A percentile compares a stretch with the other conserved stretches of the same genome.
phyloP scores from a whole-genome alignment of 2,888 invertebrate species.

The Neuroscelio doddi region DNA sequence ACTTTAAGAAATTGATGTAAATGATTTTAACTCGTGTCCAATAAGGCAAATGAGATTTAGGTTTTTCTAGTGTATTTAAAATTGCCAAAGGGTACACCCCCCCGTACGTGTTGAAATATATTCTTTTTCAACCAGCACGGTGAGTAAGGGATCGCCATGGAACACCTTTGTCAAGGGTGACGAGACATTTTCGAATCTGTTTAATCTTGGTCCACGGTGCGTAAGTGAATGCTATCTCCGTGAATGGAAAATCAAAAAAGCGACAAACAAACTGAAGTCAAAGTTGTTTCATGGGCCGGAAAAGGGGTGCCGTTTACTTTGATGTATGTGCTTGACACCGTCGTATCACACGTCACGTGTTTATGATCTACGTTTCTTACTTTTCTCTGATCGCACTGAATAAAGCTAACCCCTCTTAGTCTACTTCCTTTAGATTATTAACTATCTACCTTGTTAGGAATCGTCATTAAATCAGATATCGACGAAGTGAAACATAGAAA shows the following conservation, averaged over 20 bases:
- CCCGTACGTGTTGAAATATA: constrained; percentile 29
- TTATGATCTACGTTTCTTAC: constrained; percentile 60
- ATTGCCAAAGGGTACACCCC: constrained; percentile 33
- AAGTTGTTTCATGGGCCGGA: constrained; percentile 57
- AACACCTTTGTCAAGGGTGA: constrained; percentile 42
- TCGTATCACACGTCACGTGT: constrained; percentile 64
- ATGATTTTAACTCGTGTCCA: not conserved
- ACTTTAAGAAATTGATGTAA: no score
- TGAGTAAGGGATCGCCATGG: constrained; percentile 28
- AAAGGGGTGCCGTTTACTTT: constrained; percentile 57
- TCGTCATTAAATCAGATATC: constrained; percentile 42
- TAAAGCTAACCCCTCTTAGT: constrained; percentile 50
- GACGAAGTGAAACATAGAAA: constrained; percentile 27
- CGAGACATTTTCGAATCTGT: constrained; percentile 70
- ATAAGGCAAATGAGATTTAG: not conserved
- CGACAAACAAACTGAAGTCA: constrained; percentile 69
- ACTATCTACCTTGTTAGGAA: constrained; percentile 53
- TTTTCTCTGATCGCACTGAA: constrained; percentile 60
- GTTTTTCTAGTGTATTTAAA: constrained; percentile 10
- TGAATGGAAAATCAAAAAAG: constrained; percentile 71
- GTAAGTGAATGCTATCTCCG: constrained; percentile 71
- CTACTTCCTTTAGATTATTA: constrained; percentile 67
- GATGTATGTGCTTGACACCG: constrained; percentile 65
- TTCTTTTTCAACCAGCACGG: constrained; percentile 17
- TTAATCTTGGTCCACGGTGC: constrained; percentile 69